These are phyloP conservation scores for Phoeniculus purpureus DNA, from an alignment of 2,797 vertebrate species.

Conservation along the genomic window DNA sequence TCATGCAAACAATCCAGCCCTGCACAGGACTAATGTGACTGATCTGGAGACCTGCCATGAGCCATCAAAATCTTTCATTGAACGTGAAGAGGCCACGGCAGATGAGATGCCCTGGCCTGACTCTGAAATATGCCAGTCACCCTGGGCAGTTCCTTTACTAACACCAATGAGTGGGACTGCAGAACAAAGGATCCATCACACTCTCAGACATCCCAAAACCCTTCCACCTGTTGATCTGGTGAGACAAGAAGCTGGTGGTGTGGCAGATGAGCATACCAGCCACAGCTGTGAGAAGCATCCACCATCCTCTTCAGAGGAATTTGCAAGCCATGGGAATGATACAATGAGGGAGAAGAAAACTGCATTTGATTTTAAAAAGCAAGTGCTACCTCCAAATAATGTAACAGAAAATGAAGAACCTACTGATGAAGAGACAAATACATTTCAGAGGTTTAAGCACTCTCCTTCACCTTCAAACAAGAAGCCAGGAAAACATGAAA, in stretches of 20 bases:
- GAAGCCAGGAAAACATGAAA: slow-evolving; percentile 9
- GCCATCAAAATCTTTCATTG: background rate
- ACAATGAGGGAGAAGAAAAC: background rate
- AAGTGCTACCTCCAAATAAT: background rate
- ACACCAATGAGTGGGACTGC: background rate
- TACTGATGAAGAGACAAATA: background rate
- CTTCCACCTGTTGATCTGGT: background rate
- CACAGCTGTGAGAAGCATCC: background rate
- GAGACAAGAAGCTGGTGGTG: background rate
- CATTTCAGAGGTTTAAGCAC: background rate
- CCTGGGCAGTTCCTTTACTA: background rate
- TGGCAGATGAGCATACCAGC: background rate
- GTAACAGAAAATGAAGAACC: background rate
- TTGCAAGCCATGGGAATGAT: background rate
- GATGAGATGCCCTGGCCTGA: background rate
- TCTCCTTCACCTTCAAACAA: background rate
- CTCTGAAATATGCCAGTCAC: background rate
- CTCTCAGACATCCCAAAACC: background rate
- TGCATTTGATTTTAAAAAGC: background rate
- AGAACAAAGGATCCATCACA: background rate
- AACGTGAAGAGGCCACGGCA: background rate
- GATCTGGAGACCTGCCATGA: slow-evolving; percentile 15
- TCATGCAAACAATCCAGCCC: background rate
- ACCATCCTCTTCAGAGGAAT: background rate
- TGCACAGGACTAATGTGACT: background rate